Evolutionary conservation across 2,113 vertebrate genomes (phyloP), one percentile per base, ranked within the genome.

Genomic region (Elephantulus edwardii): DNA sequence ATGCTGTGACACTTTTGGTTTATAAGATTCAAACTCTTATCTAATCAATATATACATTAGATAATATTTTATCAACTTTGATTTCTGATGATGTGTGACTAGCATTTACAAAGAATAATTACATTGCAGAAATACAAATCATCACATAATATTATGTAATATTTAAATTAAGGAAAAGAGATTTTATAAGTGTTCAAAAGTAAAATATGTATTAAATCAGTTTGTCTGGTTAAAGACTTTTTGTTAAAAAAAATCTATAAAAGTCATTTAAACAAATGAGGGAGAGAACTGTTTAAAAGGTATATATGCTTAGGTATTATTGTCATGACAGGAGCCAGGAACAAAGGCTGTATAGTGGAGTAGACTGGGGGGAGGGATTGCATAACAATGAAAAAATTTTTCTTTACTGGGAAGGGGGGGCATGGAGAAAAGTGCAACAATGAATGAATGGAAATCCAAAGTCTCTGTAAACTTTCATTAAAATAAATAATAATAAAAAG

Each of bases 191-290:
- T 30, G 46, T 58, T n/a, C n/a, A n/a, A n/a, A 83, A 60, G n/a
- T 50, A 42, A 66, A 71, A 24, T 58, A 35, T 44, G 78, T 86
- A 89, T 68, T 85, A 84, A 86, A 92, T 89, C n/a, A 79, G 62
- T 60, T 79, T 68, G 81, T 70, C 91, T 90, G 70, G n/a, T 40
- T 72, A 54, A 93, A 84, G 64, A 86, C 38, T 75, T 92, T 86
- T 75, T 35, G 35, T 81, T 93, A 89, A 86, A 93, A n/a, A 89
- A 86, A 92, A 84, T 68, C 33, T 86, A 70, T 44, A 84, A 79
- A 76, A 46, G 22, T 17, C 89, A 9, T 46, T 38, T 89, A n/a
- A 94, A 91, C n/a, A n/a, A n/a, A n/a, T n/a, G n/a, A n/a, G n/a
- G n/a, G n/a, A n/a, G n/a, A n/a, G n/a, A n/a, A n/a, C n/a, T n/a